Percentiles rank a stretch among this genome's conserved stretches.
phyloP scores from a whole-genome alignment of 2,113 vertebrate genomes.

The Poeciliopsis retropinna region DNA sequence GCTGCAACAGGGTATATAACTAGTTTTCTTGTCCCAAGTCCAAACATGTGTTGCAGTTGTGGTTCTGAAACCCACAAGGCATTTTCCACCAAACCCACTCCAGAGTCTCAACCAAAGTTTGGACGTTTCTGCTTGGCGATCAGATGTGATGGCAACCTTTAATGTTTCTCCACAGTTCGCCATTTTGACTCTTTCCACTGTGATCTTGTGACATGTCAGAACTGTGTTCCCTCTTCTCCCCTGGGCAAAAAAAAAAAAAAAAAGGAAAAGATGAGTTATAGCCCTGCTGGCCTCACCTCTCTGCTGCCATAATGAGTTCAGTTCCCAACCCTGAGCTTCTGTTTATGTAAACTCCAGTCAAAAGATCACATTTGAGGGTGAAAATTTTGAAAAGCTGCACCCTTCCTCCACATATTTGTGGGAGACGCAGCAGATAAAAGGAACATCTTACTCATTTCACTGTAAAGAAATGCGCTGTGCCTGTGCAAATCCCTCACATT shows the following conservation, averaged over 20 bases:
- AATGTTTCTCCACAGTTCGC: constrained; percentile 37
- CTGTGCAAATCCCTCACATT: constrained; percentile 50
- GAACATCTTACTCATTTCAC: constrained; percentile 69
- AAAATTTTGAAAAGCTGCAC: constrained; percentile 9
- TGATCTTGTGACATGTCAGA: constrained; percentile 68
- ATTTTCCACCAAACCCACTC: constrained; percentile 52
- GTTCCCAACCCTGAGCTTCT: constrained; percentile 17
- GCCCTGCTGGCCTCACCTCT: constrained; percentile 38
- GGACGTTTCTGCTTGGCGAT: background rate
- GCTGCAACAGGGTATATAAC: constrained; percentile 5
- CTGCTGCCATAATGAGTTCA: constrained; percentile 22
- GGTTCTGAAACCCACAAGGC: constrained; percentile 55
- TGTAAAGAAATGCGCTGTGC: constrained; percentile 63
- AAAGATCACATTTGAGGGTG: constrained; percentile 1
- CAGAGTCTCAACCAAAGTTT: constrained; percentile 18
- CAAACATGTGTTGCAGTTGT: constrained; percentile 50
- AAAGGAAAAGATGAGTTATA: constrained; percentile 30
- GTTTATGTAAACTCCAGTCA: background rate
- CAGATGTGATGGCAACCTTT: constrained; percentile 17
- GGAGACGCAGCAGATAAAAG: constrained; percentile 24
- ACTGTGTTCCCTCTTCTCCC: constrained; percentile 20
- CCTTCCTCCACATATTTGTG: constrained; percentile 32
- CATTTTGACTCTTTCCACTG: constrained; percentile 57
- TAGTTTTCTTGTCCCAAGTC: constrained; percentile 21
- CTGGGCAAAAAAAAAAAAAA: constrained; percentile 14